Evolutionary conservation across 2,888 invertebrate genomes (phyloP), one percentile per base, ranked within the genome.

Genomic region (Eupithecia inturbata): DNA sequence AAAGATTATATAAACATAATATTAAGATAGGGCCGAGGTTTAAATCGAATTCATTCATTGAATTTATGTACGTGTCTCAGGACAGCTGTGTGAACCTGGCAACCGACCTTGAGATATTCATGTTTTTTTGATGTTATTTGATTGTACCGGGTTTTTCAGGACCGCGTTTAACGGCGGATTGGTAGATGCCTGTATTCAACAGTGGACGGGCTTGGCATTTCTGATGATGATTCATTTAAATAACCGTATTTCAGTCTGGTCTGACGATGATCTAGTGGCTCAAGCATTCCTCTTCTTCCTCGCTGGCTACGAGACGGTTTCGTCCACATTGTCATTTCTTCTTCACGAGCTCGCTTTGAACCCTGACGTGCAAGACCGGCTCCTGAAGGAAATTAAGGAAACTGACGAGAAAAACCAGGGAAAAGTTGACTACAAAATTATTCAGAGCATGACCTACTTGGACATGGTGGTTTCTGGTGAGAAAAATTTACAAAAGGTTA

Each of bases 391-490:
- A 88, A 94, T 96, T 64, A 89, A 87, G 36, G 91, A 95, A 41
- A 87, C 92, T 10, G 85, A 92, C 1, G 80, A 80, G 0, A 87
- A 87, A n/a, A 88, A 89, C 31, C 89, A 85, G 0, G 91, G 89
- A 26, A 72, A 67, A 45, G 10, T 95, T 0, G 91, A 88, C 64
- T 96, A 95, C 71, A 95, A 94, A 28, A 85, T 87, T 0, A 83
- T 96, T 1, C 89, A 93, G 73, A 88, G 88, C 26, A 92, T 96
- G 95, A 91, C 91, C 31, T 96, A 96, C 78, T 81, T 96, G 87
- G 96, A 96, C 72, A 95, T 95, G 95, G 95, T 96, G 0, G 85
- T 96, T 0, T 95, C 95, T 79, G 95, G 95, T 95, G 77, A 62
- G 68, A 31, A 22, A 68, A 33, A 64, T 67, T 9, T 6, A 16